Conservation (phyloP, 2,888 invertebrate genomes). For the Hyposoter didymator region DNA sequence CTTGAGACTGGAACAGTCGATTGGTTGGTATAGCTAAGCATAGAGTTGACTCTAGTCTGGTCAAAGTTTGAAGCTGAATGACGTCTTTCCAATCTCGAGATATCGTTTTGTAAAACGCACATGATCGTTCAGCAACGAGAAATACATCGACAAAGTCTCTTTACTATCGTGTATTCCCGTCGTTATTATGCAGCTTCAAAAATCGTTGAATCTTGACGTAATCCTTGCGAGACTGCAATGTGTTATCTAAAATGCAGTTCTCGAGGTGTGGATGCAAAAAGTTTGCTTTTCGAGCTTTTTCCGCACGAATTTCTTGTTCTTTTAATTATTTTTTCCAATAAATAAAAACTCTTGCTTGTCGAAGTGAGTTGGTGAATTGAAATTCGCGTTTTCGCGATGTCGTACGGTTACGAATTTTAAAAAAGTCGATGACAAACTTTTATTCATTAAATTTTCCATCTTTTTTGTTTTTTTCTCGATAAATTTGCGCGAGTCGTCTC, state of each 20-base stretch:
- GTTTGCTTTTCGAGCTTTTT: too few species aligned
- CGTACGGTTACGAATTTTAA: too few species aligned
- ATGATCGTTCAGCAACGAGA: neutral
- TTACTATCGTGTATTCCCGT: neutral
- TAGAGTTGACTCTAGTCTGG: constrained; percentile 5
- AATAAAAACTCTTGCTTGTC: too few species aligned
- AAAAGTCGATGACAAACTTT: too few species aligned
- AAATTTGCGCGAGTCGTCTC: too few species aligned
- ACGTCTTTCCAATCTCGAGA: neutral
- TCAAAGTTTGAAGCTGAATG: constrained; percentile 42
- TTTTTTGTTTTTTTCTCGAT: too few species aligned
- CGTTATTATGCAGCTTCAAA: neutral
- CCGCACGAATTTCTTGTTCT: too few species aligned
- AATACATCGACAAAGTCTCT: neutral
- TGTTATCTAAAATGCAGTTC: neutral
- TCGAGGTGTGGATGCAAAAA: too few species aligned
- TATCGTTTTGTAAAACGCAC: neutral
- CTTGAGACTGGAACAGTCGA: constrained; percentile 17
- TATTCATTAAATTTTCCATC: too few species aligned
- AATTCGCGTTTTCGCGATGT: too few species aligned
- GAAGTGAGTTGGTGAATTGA: too few species aligned
- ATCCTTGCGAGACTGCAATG: neutral
- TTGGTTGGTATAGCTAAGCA: neutral
- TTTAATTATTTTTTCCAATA: too few species aligned
- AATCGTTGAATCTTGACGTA: neutral